Evolutionary conservation across 2,113 vertebrate species (phyloP).

Genomic region (Apodemus speciosus): DNA sequence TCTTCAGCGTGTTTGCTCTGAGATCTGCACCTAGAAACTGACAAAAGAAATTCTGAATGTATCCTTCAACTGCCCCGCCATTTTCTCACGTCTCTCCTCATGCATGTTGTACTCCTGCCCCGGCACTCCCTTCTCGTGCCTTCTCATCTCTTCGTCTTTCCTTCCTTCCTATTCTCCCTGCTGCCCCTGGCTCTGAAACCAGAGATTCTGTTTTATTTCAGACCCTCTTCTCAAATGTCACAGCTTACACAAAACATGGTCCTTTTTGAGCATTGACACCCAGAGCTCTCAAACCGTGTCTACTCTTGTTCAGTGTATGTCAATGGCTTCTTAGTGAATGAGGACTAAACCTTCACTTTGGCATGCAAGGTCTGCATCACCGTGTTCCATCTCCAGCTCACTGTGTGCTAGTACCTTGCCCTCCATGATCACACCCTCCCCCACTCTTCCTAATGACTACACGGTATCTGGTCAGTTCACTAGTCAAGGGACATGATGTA

Average conservation of each 20-base stretch:
- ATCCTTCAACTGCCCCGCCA: background rate
- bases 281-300: background rate
- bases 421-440: fast-evolving
- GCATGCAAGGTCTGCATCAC: too few relatives aligned
- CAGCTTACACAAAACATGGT: background rate
- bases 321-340: background rate
- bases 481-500: background rate
- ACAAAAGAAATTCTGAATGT: background rate
- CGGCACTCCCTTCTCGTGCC: background rate
- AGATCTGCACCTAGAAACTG: background rate
- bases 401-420: background rate
- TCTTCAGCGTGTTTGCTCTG: background rate
- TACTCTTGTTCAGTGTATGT: background rate
- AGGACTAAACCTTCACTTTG: background rate
- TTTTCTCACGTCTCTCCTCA: background rate
- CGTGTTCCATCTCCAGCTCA: background rate
- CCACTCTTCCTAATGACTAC: background rate
- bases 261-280: fast-evolving
- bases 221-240: background rate
- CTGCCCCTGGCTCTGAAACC: background rate
- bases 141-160: too few relatives aligned
- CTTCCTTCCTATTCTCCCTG: background rate
- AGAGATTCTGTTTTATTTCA: background rate
- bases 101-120: too few relatives aligned
- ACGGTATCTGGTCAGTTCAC: background rate